phyloP scores from a whole-genome alignment of 2,888 invertebrate genomes.

The Trimorus sp. region DNA sequence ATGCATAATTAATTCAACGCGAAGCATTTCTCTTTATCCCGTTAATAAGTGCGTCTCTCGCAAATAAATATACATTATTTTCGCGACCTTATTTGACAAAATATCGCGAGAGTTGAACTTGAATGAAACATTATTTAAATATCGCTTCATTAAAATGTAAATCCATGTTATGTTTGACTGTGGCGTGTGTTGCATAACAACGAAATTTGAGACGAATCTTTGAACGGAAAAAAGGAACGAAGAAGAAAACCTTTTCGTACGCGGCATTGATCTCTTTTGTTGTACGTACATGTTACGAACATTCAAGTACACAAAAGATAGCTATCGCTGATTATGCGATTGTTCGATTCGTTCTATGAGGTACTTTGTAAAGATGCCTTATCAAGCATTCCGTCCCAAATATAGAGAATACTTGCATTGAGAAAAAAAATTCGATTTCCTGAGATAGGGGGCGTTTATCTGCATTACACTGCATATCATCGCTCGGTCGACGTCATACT shows the following conservation, averaged over 20 bases:
- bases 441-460: constrained; percentile 18
- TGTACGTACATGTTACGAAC: constrained; percentile 44
- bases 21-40: no score
- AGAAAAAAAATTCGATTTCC: constrained; percentile 32
- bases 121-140: constrained; percentile 36
- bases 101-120: constrained; percentile 3
- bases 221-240: constrained; percentile 31
- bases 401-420: constrained; percentile 35
- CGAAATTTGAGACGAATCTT: constrained; percentile 54
- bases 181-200: constrained; percentile 45
- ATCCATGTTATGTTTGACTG: constrained; percentile 40
- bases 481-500: background rate
- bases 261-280: constrained; percentile 65
- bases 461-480: constrained; percentile 15
- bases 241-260: constrained; percentile 45
- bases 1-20: no score
- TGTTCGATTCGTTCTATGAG: constrained; percentile 48
- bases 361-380: constrained; percentile 49
- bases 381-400: constrained; percentile 42
- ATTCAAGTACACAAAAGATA: constrained; percentile 53
- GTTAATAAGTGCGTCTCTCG: no score
- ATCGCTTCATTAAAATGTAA: constrained; percentile 53
- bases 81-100: constrained; percentile 8
- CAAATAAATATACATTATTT: no score
- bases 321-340: constrained; percentile 56